Percentiles rank a stretch among this genome's conserved stretches.
phyloP scores from a whole-genome alignment of 2,113 vertebrate species.

The Rhagologus leucostigma region DNA sequence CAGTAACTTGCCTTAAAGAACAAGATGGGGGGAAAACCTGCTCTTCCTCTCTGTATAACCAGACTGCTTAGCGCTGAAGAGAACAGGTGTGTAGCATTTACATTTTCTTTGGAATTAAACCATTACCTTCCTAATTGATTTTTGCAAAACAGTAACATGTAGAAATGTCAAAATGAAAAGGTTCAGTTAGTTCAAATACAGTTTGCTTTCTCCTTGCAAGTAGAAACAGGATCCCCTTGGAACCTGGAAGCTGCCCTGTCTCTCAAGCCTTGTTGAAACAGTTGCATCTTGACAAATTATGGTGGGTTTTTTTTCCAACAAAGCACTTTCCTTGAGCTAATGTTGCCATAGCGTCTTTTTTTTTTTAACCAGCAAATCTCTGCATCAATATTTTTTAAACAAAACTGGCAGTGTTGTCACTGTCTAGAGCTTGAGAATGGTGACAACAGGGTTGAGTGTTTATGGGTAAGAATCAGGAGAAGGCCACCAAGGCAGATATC shows the following conservation, averaged over 20 bases:
- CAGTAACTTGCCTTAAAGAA: background rate
- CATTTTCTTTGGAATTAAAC: background rate
- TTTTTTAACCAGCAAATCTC: background rate
- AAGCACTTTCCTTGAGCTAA: background rate
- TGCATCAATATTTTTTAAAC: background rate
- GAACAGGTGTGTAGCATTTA: background rate
- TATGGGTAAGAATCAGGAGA: background rate
- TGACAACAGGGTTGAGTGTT: background rate
- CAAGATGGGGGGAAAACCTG: background rate
- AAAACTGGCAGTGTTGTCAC: background rate
- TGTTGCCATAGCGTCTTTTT: background rate
- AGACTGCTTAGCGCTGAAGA: background rate
- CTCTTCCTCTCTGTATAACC: background rate
- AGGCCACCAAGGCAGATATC: background rate
- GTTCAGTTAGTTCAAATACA: background rate
- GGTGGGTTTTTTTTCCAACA: background rate
- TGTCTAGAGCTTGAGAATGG: background rate
- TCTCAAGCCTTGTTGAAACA: background rate
- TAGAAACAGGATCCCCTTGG: fast-evolving
- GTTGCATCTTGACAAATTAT: background rate
- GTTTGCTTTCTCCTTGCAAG: fast-evolving
- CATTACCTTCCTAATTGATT: background rate
- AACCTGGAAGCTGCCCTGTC: background rate
- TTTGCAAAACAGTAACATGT: background rate
- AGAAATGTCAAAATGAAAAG: background rate